phyloP scores from a whole-genome alignment of 2,888 invertebrate species.

The Watsonalla cultraria region DNA sequence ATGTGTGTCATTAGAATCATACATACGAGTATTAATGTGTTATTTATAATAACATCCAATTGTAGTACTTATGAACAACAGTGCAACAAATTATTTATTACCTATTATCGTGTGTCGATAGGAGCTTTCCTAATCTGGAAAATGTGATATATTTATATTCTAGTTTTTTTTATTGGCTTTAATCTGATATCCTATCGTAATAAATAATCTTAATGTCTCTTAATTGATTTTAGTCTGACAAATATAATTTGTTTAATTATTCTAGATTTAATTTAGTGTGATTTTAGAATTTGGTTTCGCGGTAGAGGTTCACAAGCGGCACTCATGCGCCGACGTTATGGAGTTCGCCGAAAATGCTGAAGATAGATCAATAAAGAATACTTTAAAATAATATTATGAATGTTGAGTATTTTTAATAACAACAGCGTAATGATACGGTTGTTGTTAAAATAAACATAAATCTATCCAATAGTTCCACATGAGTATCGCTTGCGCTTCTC shows the following conservation, averaged over 20 bases:
- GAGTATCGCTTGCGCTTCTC: conserved; percentile 40
- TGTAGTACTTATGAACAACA: neutral
- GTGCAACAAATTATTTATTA: neutral
- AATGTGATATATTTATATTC: conserved; percentile 11
- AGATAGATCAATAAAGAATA: neutral
- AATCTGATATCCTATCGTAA: conserved; percentile 33
- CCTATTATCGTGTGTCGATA: conserved; percentile 4
- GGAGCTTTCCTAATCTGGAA: conserved; percentile 4
- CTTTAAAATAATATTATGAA: neutral
- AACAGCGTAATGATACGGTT: neutral
- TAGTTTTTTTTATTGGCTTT: conserved; percentile 23
- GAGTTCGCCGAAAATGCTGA: neutral
- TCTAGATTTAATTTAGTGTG: conserved; percentile 60
- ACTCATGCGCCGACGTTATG: conserved; percentile 12
- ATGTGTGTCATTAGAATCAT: no score
- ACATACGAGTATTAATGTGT: no score
- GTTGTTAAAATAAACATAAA: neutral
- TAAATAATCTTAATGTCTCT: conserved; percentile 43
- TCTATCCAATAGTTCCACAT: conserved; percentile 1
- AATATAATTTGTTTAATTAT: conserved; percentile 50
- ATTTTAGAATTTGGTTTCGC: conserved; percentile 75
- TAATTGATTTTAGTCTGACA: conserved; percentile 43
- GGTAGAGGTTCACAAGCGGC: conserved; percentile 44
- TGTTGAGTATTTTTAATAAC: neutral
- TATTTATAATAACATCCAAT: no score